Conservation (phyloP, 1,140 invertebrate species). For the Zaprionus davidi region DNA sequence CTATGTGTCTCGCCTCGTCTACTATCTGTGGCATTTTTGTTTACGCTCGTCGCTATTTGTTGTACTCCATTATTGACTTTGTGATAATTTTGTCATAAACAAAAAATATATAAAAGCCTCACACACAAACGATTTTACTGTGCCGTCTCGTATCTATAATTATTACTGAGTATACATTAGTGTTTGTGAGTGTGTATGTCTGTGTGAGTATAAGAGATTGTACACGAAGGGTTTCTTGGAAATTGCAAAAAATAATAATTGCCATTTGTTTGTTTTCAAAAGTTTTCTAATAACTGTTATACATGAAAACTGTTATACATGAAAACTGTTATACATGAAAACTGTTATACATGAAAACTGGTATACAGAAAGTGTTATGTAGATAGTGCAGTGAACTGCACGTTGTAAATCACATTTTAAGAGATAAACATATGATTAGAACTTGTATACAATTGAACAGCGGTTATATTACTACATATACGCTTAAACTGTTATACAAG, state of each 20-base stretch:
- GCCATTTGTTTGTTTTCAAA: neutral
- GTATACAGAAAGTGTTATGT: neutral
- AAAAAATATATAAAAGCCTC: constrained; percentile 14
- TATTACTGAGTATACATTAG: neutral
- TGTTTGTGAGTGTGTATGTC: neutral
- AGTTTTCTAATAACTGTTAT: neutral
- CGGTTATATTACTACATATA: neutral
- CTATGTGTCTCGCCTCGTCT: constrained; percentile 11
- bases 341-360: neutral
- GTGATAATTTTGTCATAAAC: constrained; percentile 60
- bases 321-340: neutral
- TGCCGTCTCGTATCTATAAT: constrained; percentile 10
- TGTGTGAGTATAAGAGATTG: neutral
- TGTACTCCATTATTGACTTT: constrained; percentile 60
- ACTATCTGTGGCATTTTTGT: constrained; percentile 72
- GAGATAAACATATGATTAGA: too few relatives aligned
- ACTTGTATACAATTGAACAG: too few relatives aligned
- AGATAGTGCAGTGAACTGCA: too few relatives aligned
- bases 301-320: neutral
- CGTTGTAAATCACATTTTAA: neutral
- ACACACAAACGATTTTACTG: constrained; percentile 26
- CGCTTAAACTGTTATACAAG: neutral
- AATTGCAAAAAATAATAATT: constrained; percentile 7
- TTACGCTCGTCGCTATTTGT: constrained; percentile 53
- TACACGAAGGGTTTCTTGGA: neutral